Evolutionary conservation across 2,797 vertebrate species (phyloP), one percentile per base, ranked within the genome.

Genomic region (Peromyscus nudipes): DNA sequence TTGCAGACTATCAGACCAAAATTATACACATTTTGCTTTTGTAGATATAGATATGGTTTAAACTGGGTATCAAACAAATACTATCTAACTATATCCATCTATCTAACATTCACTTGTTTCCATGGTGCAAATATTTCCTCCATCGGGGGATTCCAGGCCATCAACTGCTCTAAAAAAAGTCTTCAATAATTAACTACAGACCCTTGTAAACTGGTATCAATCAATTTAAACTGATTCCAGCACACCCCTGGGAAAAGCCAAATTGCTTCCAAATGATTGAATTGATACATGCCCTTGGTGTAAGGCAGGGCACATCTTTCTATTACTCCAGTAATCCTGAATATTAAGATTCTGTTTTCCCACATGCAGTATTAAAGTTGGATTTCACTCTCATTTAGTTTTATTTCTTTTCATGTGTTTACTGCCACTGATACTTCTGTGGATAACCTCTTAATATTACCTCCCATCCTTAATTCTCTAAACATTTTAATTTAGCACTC

Each of bases 331-430:
- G 4, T 60, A 83, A 52, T 57, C 5, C 49, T 84, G 43, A 91
- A 57, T 84, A 80, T 46, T 89, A 91, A 97, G 62, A 96, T 91
- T 84, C 52, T 73, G 0, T 55, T 60, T 89, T 69, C 49, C 21
- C 91, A 23, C 84, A 25, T n/a, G 43, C 40, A 31, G 25, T 60
- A 87, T 89, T 62, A 91, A 93, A 85, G 46, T 83, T 92, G 25
- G 81, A 83, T 46, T 80, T 91, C 16, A 76, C 23, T 76, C 16
- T 82, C 79, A 31, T 62, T 94, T 73, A 21, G 12, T 80, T 80
- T 67, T 9, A 49, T 94, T 94, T 94, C n/a, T 94, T 90, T 92
- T 67, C 21, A 40, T 75, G 40, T 73, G 40, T 85, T 95, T 79
- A 77, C 76, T 82, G n/a, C 16, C 11, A 27, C 17, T 83, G 69